phyloP scores from a whole-genome alignment of 2,113 vertebrate genomes.

The Passer montanus region DNA sequence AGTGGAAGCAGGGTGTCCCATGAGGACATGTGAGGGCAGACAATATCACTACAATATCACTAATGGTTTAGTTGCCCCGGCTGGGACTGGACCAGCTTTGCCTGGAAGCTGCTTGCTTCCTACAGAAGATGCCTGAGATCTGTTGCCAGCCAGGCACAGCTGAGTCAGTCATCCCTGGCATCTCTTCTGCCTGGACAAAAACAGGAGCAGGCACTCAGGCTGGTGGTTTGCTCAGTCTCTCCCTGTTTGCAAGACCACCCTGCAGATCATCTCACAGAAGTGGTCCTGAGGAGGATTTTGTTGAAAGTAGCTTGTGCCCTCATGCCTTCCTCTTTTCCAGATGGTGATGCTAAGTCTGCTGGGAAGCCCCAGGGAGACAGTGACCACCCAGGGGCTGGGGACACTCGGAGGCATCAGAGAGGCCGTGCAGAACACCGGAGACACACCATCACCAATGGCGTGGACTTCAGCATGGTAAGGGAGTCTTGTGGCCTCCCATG shows the following conservation, averaged over 20 bases:
- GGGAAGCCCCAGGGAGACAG: conserved; percentile 78
- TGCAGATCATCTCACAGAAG: background rate
- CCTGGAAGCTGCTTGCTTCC: background rate
- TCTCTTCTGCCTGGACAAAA: background rate
- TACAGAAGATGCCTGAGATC: background rate
- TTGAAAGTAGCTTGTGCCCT: background rate
- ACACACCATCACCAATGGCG: conserved; percentile 91
- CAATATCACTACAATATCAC: background rate
- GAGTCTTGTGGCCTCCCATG: background rate
- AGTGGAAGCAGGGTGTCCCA: background rate
- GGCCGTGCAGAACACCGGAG: conserved; percentile 83
- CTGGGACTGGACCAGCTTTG: background rate
- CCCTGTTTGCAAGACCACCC: background rate
- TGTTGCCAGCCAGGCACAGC: background rate
- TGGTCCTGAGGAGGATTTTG: background rate
- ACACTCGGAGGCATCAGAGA: conserved; percentile 71
- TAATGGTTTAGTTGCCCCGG: background rate
- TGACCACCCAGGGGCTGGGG: conserved; percentile 57
- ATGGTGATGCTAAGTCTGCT: conserved; percentile 63
- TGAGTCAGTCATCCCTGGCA: background rate
- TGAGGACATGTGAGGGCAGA: background rate
- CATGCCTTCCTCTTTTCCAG: conserved; percentile 27
- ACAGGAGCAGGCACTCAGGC: background rate
- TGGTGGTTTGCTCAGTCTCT: background rate
- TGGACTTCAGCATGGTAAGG: conserved; percentile 89